A percentile compares a stretch with the other conserved stretches of the same genome.
Evolutionary conservation across 2,797 vertebrate species (phyloP).

Genomic region (Megaceryle alcyon): DNA sequence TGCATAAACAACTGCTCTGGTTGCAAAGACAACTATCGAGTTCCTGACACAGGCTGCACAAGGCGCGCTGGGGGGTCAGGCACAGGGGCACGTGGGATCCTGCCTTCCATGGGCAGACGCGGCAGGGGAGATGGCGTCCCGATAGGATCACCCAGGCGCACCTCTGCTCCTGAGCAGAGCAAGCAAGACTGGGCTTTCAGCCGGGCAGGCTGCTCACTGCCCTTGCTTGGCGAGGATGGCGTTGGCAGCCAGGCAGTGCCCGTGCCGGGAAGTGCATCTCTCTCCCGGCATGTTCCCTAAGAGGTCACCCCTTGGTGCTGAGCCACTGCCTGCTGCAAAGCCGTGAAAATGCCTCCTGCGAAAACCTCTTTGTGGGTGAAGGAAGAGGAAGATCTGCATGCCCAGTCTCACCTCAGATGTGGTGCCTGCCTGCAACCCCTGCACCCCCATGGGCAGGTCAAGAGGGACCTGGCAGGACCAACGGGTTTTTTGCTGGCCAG

Average conservation of each 20-base stretch:
- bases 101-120: neutral
- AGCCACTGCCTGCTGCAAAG: neutral
- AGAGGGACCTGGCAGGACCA: neutral
- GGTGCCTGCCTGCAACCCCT: neutral
- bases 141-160: neutral
- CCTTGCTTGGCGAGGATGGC: accelerated
- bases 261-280: accelerated
- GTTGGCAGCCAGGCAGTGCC: neutral
- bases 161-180: neutral
- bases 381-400: accelerated
- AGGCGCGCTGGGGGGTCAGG: neutral
- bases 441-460: accelerated
- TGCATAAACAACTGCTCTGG: neutral
- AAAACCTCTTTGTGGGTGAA: neutral
- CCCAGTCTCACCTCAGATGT: neutral
- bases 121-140: neutral
- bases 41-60: neutral
- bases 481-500: neutral
- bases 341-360: accelerated
- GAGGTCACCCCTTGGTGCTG: neutral
- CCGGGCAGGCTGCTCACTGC: neutral
- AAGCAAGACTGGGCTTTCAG: neutral
- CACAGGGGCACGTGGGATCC: neutral
- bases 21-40: neutral
- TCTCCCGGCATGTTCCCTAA: accelerated